Percentiles rank a stretch among this genome's conserved stretches.
These are phyloP conservation scores for Calliscelio sp. DNA, from an alignment of 2,888 invertebrate species.

Conservation along the genomic window DNA sequence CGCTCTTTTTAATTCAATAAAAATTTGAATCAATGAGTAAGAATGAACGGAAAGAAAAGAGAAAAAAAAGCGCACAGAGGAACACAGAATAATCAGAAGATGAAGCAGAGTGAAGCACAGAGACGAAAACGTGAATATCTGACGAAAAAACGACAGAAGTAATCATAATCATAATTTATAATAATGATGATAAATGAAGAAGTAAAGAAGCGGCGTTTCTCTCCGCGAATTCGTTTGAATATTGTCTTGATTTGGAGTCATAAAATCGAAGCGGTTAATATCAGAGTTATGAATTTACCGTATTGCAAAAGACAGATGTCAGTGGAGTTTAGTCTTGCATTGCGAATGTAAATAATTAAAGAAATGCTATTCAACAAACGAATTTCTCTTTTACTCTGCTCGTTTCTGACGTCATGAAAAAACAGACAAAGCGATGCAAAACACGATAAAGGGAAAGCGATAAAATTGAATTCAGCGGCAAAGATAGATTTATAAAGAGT, in stretches of 20 bases:
- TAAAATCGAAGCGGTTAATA: conserved; percentile 69
- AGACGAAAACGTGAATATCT: conserved; percentile 11
- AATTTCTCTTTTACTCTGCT: conserved; percentile 70
- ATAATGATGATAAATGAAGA: conserved; percentile 65
- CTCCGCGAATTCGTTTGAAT: conserved; percentile 58
- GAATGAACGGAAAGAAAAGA: background rate
- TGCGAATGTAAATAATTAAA: conserved; percentile 74
- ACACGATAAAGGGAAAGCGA: conserved; percentile 69
- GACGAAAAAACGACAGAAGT: conserved; percentile 24
- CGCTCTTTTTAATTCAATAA: too few species aligned
- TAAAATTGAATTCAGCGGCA: conserved; percentile 71
- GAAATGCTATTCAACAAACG: conserved; percentile 72
- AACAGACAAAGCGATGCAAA: conserved; percentile 72
- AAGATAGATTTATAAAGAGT: conserved; percentile 65
- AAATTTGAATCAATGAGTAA: conserved; percentile 26
- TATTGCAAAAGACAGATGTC: conserved; percentile 71
- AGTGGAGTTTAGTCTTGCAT: conserved; percentile 66
- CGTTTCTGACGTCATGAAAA: conserved; percentile 73
- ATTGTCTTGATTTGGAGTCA: conserved; percentile 67
- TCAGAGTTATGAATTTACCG: conserved; percentile 69
- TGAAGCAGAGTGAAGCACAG: background rate
- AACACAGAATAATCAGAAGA: background rate
- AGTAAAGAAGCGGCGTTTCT: conserved; percentile 45
- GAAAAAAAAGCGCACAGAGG: background rate
- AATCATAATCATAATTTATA: conserved; percentile 59